A percentile compares a stretch with the other conserved stretches of the same genome.
Conservation (phyloP, 2,888 invertebrate species). For the Andrena camellia region DNA sequence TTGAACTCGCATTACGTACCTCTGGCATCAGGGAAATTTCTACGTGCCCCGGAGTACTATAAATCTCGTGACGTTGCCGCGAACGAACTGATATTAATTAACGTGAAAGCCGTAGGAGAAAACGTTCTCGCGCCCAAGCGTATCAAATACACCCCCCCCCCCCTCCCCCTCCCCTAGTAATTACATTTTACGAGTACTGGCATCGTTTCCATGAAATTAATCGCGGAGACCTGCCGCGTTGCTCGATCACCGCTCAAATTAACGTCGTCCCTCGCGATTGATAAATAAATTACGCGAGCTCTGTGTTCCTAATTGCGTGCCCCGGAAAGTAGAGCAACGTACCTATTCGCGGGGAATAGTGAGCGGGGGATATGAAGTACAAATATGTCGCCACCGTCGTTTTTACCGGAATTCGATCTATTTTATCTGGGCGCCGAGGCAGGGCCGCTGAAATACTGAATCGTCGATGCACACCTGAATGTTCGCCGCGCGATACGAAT, state of each 20-base stretch:
- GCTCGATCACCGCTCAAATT: slow-evolving; percentile 24
- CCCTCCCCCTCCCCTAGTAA: slow-evolving; percentile 11
- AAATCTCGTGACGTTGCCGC: slow-evolving; percentile 58
- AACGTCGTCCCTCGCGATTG: slow-evolving; percentile 14
- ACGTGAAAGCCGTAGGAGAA: slow-evolving; percentile 49
- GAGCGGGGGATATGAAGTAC: no score
- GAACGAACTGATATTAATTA: slow-evolving; percentile 69
- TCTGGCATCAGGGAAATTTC: slow-evolving; percentile 36
- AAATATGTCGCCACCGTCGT: background rate
- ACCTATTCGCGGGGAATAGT: background rate
- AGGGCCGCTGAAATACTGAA: background rate
- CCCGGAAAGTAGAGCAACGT: background rate
- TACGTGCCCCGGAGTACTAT: slow-evolving; percentile 8
- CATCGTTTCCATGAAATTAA: slow-evolving; percentile 50
- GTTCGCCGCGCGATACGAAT: slow-evolving; percentile 15
- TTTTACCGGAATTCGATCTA: slow-evolving; percentile 3
- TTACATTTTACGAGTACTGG: slow-evolving; percentile 28
- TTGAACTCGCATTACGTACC: slow-evolving; percentile 27
- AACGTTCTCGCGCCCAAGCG: slow-evolving; percentile 45
- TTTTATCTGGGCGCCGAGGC: background rate
- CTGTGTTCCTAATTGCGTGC: background rate
- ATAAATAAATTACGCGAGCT: slow-evolving; percentile 12
- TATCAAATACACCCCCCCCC: slow-evolving; percentile 35
- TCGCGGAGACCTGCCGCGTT: slow-evolving; percentile 33
- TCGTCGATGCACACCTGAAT: slow-evolving; percentile 6